phyloP scores from a whole-genome alignment of 2,888 invertebrate genomes.

The Cerastoderma edule region DNA sequence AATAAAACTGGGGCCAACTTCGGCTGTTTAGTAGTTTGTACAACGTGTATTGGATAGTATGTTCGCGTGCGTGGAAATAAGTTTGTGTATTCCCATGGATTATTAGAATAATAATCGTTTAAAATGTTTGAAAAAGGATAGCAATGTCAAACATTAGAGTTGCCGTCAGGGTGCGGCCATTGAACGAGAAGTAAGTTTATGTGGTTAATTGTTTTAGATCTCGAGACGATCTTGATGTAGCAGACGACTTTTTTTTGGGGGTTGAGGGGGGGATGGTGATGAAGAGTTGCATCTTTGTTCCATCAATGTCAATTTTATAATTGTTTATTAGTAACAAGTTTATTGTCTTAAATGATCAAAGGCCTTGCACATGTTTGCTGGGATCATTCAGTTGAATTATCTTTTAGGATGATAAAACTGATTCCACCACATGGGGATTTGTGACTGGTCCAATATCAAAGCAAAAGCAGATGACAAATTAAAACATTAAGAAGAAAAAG shows the following conservation, averaged over 20 bases:
- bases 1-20: slow-evolving; percentile 2
- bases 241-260: neutral
- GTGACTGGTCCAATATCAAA: too few relatives aligned
- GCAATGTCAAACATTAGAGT: slow-evolving; percentile 75
- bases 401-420: too few relatives aligned
- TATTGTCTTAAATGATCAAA: too few relatives aligned
- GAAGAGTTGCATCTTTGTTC: too few relatives aligned
- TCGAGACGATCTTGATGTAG: neutral
- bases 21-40: slow-evolving; percentile 5
- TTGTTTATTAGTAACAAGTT: too few relatives aligned
- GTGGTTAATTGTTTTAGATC: neutral
- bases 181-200: slow-evolving; percentile 65
- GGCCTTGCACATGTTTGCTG: too few relatives aligned
- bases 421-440: too few relatives aligned
- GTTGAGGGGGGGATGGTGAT: neutral
- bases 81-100: slow-evolving; percentile 48
- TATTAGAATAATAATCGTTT: too few relatives aligned
- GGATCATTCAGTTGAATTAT: too few relatives aligned
- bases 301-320: too few relatives aligned
- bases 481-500: too few relatives aligned
- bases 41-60: slow-evolving; percentile 38
- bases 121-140: slow-evolving; percentile 69
- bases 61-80: slow-evolving; percentile 39
- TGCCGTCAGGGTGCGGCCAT: slow-evolving; percentile 72
- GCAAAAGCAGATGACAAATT: too few relatives aligned